Percentiles rank a stretch among this genome's conserved stretches.
Conservation (phyloP, 2,888 invertebrate genomes). For the Herminia tarsipennalis region DNA sequence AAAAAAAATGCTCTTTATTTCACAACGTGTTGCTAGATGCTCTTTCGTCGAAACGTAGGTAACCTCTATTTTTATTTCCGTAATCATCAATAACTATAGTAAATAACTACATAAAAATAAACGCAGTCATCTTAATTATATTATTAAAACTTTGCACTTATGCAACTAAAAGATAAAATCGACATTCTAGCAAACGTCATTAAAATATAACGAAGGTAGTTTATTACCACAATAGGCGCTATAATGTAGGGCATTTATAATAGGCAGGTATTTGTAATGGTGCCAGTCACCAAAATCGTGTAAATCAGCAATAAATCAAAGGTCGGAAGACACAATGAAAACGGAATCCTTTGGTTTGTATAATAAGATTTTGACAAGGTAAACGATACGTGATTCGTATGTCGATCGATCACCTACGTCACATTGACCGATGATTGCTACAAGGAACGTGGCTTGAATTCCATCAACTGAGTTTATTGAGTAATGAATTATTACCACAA, state of each 20-base stretch:
- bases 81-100: too few species aligned
- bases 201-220: too few species aligned
- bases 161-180: too few species aligned
- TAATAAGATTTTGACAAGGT: conserved; percentile 27
- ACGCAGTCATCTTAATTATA: too few species aligned
- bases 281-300: conserved; percentile 1
- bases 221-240: too few species aligned
- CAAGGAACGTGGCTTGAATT: conserved; percentile 17
- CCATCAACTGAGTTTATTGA: conserved; percentile 11
- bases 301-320: conserved; percentile 17
- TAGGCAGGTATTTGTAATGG: not conserved
- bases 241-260: not conserved
- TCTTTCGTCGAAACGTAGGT: too few species aligned
- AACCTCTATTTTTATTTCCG: too few species aligned
- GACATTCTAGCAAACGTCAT: too few species aligned
- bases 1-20: too few species aligned
- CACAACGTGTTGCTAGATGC: too few species aligned
- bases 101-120: too few species aligned
- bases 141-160: too few species aligned
- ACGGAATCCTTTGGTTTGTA: conserved; percentile 14
- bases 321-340: conserved; percentile 7
- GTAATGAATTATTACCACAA: not conserved
- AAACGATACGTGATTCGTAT: conserved; percentile 34
- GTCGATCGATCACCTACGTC: conserved; percentile 16
- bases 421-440: conserved; percentile 9